Evolutionary conservation across 2,888 invertebrate species (phyloP), one percentile per base, ranked within the genome.

Genomic region (Brenthis hecate): DNA sequence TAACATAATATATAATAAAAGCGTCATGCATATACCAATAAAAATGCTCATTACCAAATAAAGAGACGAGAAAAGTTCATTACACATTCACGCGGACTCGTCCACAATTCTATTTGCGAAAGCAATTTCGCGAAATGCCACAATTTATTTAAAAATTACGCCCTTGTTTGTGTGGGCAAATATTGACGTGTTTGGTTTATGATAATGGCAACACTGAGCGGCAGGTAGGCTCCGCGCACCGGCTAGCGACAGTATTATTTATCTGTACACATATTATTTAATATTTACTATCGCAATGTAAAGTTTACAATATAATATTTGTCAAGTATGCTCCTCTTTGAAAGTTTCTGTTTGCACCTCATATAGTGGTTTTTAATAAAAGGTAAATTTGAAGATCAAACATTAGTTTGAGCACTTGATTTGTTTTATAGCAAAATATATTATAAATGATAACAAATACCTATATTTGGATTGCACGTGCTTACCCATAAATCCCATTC

Each of bases 71-170:
- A 89, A 90, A 91, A 89, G 87, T 88, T 84, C 80, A 76, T 84
- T 81, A 86, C 83, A 88, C 88, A 88, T 86, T 85, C 82, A 77
- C 81, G 81, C 81, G 80, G 79, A 79, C 85, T 85, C 86, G 89
- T 87, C 87, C 91, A 87, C 88, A 88, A 84, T 87, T 84, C 83
- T 91, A 89, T 92, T 92, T 92, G 91, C 87, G 88, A 85, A 89
- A 91, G 87, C 91, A 91, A 91, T 92, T 92, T 92, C 83, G 91
- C 91, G 84, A 92, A 91, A 91, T 91, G 89, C 91, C 92, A 92
- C 93, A 93, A 93, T 93, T 92, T 92, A 92, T 93, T 93, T 92
- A 93, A 93, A 93, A 93, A 93, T 92, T 92, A 93, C 92, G 82
- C 89, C 91, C 91, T 91, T 92, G 92, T 92, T 92, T 92, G 91